phyloP scores from a whole-genome alignment of 2,797 vertebrate species.

The Kryptopterus vitreolus region DNA sequence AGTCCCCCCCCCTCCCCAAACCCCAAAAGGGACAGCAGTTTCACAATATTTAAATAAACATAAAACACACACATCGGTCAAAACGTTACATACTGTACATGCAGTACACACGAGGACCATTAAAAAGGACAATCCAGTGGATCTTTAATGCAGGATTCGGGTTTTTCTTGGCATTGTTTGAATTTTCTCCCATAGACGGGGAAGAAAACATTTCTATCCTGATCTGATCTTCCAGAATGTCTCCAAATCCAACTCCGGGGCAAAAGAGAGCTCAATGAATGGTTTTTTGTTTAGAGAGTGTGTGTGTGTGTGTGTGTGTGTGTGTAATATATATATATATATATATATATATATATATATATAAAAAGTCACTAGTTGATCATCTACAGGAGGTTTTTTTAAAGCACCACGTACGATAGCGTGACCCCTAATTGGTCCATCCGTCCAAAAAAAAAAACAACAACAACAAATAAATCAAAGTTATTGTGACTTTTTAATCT shows the following conservation, averaged over 20 bases:
- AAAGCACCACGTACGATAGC: background rate
- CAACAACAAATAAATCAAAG: too few relatives aligned
- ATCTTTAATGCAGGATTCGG: constrained; percentile 6
- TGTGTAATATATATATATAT: too few relatives aligned
- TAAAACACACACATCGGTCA: constrained; percentile 48
- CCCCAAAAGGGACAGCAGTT: constrained; percentile 9
- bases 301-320: too few relatives aligned
- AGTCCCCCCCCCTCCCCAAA: too few relatives aligned
- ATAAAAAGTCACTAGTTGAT: too few relatives aligned
- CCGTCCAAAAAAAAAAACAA: too few relatives aligned
- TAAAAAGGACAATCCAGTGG: background rate
- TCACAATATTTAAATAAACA: constrained; percentile 53
- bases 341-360: too few relatives aligned
- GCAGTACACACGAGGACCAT: constrained; percentile 2
- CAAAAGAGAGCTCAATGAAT: background rate
- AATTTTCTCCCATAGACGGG: background rate
- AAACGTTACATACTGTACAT: constrained; percentile 27
- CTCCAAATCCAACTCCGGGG: background rate
- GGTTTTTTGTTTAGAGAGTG: too few relatives aligned
- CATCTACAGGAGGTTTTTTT: background rate
- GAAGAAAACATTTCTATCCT: background rate
- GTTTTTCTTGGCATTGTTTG: background rate
- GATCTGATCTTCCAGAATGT: background rate
- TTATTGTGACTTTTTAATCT: too few relatives aligned
- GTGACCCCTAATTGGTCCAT: too few relatives aligned